Conservation (phyloP, 2,888 invertebrate species). For the Agonopterix heracliana region DNA sequence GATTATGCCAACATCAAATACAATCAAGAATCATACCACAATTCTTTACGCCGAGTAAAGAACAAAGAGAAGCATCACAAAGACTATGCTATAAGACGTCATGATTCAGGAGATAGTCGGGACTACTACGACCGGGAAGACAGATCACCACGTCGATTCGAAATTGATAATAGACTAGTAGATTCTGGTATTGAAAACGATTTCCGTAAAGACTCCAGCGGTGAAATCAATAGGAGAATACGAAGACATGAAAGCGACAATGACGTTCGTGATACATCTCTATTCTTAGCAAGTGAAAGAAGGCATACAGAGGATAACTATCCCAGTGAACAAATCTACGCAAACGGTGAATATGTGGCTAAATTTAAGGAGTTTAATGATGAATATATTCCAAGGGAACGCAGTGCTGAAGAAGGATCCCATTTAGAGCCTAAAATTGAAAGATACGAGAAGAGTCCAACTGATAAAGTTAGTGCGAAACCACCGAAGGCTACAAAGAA, state of each 20-base stretch:
- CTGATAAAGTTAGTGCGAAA: slow-evolving; percentile 71
- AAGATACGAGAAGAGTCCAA: slow-evolving; percentile 73
- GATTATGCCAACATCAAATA: slow-evolving; percentile 63
- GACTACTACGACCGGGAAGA: slow-evolving; percentile 58
- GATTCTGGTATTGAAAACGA: slow-evolving; percentile 91
- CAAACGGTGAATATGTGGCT: slow-evolving; percentile 58
- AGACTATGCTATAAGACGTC: slow-evolving; percentile 54
- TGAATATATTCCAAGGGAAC: slow-evolving; percentile 57
- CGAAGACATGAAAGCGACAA: slow-evolving; percentile 79
- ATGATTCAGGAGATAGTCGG: slow-evolving; percentile 69
- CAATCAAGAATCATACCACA: slow-evolving; percentile 71
- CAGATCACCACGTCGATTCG: slow-evolving; percentile 60
- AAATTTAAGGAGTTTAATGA: slow-evolving; percentile 51
- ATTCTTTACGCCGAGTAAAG: slow-evolving; percentile 78
- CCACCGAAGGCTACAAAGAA: slow-evolving; percentile 80
- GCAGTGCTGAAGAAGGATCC: slow-evolving; percentile 80
- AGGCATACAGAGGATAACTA: slow-evolving; percentile 82
- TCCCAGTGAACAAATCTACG: slow-evolving; percentile 65
- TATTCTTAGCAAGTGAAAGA: slow-evolving; percentile 83
- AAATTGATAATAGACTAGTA: slow-evolving; percentile 78
- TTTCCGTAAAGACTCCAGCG: slow-evolving; percentile 82
- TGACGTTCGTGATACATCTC: slow-evolving; percentile 80
- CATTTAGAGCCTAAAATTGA: slow-evolving; percentile 79
- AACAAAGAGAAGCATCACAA: slow-evolving; percentile 60
- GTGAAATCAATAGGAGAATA: slow-evolving; percentile 61